These are phyloP conservation scores for Rattus norvegicus DNA, from an alignment of 2,113 vertebrate genomes.

Conservation along the genomic window DNA sequence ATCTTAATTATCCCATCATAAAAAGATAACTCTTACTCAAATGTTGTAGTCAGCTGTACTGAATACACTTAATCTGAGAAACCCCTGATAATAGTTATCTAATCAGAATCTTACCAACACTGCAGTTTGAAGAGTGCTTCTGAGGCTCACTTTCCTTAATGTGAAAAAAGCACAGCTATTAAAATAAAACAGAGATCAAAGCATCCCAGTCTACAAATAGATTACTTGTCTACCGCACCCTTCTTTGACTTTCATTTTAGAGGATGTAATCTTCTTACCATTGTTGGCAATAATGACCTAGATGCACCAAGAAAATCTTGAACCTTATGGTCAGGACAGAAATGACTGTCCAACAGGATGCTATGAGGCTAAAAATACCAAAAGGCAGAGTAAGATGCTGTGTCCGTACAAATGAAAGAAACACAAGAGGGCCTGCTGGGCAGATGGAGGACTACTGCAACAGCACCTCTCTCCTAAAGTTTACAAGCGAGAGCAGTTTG, in stretches of 20 bases:
- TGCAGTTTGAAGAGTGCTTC: background rate
- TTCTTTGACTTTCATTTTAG: slow-evolving; percentile 46
- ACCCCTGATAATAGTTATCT: slow-evolving; percentile 27
- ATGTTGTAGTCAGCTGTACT: slow-evolving; percentile 14
- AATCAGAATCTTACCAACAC: background rate
- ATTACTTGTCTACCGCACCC: background rate
- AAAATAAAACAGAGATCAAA: slow-evolving; percentile 38
- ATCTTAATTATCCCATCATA: slow-evolving; percentile 37
- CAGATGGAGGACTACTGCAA: background rate
- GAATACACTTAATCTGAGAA: background rate
- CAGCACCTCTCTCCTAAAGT: slow-evolving; percentile 38
- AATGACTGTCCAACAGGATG: background rate
- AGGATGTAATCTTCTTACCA: background rate
- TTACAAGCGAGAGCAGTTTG: background rate
- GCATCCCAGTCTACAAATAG: background rate
- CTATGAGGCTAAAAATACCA: background rate
- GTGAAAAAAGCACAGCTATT: background rate
- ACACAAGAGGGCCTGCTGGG: background rate
- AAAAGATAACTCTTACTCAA: slow-evolving; percentile 27
- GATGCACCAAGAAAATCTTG: slow-evolving; percentile 16
- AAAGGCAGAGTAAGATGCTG: slow-evolving; percentile 33
- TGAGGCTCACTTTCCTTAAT: slow-evolving; percentile 19
- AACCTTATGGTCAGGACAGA: slow-evolving; percentile 13
- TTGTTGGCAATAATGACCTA: slow-evolving; percentile 28
- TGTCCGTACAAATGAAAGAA: slow-evolving; percentile 33